Evolutionary conservation across 2,113 vertebrate species (phyloP), one percentile per base, ranked within the genome.

Genomic region (Epinephelus cyanopodus): DNA sequence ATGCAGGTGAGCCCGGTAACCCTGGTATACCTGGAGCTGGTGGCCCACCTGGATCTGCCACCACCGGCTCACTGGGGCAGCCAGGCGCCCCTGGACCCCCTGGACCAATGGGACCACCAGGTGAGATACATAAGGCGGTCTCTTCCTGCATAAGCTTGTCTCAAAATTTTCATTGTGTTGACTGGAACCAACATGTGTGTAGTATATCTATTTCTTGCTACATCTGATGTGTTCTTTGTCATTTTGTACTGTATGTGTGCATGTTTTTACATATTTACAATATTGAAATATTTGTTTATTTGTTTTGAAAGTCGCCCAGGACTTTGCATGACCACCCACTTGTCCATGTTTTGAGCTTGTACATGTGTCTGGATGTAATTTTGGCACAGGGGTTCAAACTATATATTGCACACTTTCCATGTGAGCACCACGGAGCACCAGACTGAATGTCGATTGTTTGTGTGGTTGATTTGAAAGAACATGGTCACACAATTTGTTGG

Each of bases 31-130:
- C 95, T 47, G 96, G 96, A 80, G 1, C 81, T 63, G 92, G 88
- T 76, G 97, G 97, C 56, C 92, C 92, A 23, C 95, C 96, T 69
- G 97, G 97, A 56, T 4, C 84, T 18, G 83, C 95, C 42, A 91
- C 91, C 45, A 69, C 67, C 83, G 96, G 97, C 42, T 57, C 79
- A 29, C 82, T 89, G 6, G 97, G 97, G 4, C 87, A 66, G 19
- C 95, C 94, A 61, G 97, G 97, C 6, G 77, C 91, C 15, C 83
- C 95, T 57, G 97, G 97, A 61, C 81, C 83, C 58, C 92, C 93
- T 0, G 97, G 97, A 25, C 90, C 91, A 58, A 90, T 96, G 39
- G 97, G 97, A 17, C 89, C 92, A 58, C 95, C 96, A 95, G 97
- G 97, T 98, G 94, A 89, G 45, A 74, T 37, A 75, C 10, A 67